Base-by-base conservation (phyloP, 53 echinoderm and acorn worm genomes). In the Echinarachnius parma region DNA sequence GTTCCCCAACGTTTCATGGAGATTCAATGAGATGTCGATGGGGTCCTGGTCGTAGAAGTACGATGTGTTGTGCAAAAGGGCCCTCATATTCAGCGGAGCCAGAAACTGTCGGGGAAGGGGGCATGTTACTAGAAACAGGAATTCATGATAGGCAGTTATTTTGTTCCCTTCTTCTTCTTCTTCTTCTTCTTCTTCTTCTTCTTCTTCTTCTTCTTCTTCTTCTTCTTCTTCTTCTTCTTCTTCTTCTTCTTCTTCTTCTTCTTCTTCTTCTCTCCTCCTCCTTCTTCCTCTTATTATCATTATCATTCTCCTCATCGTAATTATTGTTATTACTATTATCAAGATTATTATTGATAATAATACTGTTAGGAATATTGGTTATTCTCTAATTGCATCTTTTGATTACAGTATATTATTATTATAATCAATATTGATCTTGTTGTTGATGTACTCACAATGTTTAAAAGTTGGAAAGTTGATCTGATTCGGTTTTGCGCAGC, bases 1-100 rank as follows among this genome's bases (percentile, higher is more conserved):
- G 34, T 72, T 71, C 3, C 71, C 64, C 36, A 84, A 36, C 37
- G 72, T 78, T 28, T 19, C 28, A 34, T 78, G 78, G 10, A 78
- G 58, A 18, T 78, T 84, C 25, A 48, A 65, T 0, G 63, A 54
- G 30, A 54, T 5, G 9, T 78, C 48, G 18, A 84, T 62, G 3
- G 34, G 78, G 32, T 83, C 77, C 3, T 15, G n/a, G 7, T 53
- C 78, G 3, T 37, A 34, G 48, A 62, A 78, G 25, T 69, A 39
- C 53, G 49, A 61, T 16, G 67, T 5, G 9, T 56, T 72, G 3
- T 57, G 62, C 11, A 74, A 10, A 0, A 84, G 59, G 9, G 78
- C 22, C 3, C 58, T 48, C 0, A 72, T n/a, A 2, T 84, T 78
- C 22, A 84, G 47, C 9, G 74, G 63, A 1, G 50, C 35, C 34